Conservation (phyloP, 2,797 vertebrate genomes). For the Mus minutoides region DNA sequence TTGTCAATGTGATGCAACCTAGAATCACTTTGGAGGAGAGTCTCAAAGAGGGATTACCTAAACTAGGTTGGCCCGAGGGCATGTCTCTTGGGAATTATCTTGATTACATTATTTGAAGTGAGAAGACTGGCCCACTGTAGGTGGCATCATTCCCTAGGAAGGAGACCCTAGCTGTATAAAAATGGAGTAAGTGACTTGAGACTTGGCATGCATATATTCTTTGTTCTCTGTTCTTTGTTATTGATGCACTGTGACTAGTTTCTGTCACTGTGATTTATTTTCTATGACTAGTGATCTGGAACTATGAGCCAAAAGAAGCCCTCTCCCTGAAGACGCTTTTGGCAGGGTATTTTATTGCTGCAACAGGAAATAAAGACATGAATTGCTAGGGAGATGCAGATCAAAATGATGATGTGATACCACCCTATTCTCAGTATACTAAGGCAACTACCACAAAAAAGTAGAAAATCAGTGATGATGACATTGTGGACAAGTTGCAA, state of each 20-base stretch:
- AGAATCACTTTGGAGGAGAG: not conserved
- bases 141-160: not conserved
- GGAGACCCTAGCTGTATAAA: not conserved
- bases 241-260: not conserved
- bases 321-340: not conserved
- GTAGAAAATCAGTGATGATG: not conserved
- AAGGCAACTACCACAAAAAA: not conserved
- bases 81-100: not conserved
- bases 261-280: not conserved
- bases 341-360: not conserved
- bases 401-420: not conserved
- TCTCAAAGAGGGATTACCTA: not conserved
- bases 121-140: not conserved
- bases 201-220: not conserved
- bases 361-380: not conserved
- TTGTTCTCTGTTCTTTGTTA: not conserved
- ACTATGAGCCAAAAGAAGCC: not conserved
- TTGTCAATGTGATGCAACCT: not conserved
- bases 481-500: not conserved
- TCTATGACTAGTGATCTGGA: not conserved
- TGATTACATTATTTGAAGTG: not conserved
- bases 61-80: not conserved
- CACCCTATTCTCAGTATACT: not conserved
- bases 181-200: not conserved
- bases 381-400: not conserved